Evolutionary conservation across 2,113 vertebrate species (phyloP).

Genomic region (Tor tambroides): DNA sequence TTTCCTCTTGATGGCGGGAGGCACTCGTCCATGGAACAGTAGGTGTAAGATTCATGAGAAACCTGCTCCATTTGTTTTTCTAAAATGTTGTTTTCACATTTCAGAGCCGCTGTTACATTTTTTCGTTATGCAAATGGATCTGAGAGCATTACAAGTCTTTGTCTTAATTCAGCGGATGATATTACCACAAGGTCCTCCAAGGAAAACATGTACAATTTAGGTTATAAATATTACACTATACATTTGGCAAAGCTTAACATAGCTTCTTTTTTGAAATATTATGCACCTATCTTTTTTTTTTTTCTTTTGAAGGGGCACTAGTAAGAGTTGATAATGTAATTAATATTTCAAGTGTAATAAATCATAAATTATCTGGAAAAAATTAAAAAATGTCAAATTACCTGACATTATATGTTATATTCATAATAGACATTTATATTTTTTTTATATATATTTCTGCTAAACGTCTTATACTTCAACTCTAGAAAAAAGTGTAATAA

Average conservation of each 20-base stretch:
- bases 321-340: background rate
- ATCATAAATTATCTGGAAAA: background rate
- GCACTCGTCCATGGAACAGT: background rate
- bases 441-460: no score
- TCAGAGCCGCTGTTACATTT: background rate
- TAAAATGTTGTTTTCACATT: background rate
- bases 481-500: no score
- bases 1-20: background rate
- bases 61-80: slow-evolving; percentile 1
- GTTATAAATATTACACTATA: background rate
- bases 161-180: background rate
- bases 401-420: no score
- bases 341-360: background rate
- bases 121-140: background rate
- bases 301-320: background rate
- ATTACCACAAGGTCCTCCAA: background rate
- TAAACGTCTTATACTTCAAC: no score
- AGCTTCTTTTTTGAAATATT: no score
- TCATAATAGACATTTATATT: no score
- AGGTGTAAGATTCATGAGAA: slow-evolving; percentile 20
- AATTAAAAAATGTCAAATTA: background rate
- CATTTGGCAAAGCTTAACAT: background rate
- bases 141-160: background rate
- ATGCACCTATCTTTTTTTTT: no score
- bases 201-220: background rate